Conservation (phyloP, 2,113 vertebrate species). For the Pipra filicauda region DNA sequence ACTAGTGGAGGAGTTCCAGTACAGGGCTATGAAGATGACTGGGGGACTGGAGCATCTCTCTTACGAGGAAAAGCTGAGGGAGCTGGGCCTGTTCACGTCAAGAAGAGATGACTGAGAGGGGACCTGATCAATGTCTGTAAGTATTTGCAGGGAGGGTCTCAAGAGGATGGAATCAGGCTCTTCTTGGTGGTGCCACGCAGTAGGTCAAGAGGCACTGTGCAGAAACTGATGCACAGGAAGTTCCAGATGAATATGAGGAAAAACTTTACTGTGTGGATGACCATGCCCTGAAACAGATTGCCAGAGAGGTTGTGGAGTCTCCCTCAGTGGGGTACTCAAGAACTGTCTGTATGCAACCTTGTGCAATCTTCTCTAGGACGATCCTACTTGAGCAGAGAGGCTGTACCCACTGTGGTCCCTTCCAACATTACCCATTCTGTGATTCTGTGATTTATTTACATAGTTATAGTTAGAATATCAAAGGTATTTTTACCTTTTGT, state of each 20-base stretch:
- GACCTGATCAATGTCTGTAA: too few relatives aligned
- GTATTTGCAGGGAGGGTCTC: neutral
- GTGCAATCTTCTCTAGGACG: fast-evolving
- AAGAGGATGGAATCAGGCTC: neutral
- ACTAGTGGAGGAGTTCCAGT: too few relatives aligned
- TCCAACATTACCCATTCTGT: neutral
- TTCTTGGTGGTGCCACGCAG: neutral
- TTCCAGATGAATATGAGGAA: neutral
- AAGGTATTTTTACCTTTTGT: neutral
- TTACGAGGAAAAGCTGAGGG: neutral
- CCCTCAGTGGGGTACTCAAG: neutral
- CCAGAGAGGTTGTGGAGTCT: neutral
- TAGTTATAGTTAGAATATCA: neutral
- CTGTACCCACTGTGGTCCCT: neutral
- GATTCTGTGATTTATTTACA: neutral
- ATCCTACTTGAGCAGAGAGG: neutral
- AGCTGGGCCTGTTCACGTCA: neutral
- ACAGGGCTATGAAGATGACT: neutral
- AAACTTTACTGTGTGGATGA: neutral
- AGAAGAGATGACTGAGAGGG: neutral
- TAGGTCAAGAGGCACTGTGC: neutral
- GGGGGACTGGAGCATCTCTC: neutral
- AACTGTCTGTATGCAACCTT: neutral
- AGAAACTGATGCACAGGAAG: neutral
- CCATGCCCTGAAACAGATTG: neutral